These are phyloP conservation scores for Chrysopa pallens DNA, from an alignment of 1,140 invertebrate genomes.

Conservation along the genomic window DNA sequence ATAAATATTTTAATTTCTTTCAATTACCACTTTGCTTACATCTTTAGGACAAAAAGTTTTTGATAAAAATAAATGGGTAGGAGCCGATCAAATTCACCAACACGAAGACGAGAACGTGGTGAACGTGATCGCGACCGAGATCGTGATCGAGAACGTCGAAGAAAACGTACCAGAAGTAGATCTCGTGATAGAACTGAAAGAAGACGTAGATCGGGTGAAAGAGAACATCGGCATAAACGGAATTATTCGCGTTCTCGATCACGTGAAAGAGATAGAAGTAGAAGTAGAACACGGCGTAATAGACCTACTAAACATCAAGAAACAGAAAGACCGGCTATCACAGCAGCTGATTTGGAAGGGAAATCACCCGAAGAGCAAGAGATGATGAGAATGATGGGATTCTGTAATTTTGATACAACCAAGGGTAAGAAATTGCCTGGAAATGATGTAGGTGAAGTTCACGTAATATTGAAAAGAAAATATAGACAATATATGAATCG, in stretches of 20 bases:
- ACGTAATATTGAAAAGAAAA: constrained; percentile 89
- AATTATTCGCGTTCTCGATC: constrained; percentile 30
- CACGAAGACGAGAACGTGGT: constrained; percentile 17
- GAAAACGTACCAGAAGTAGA: constrained; percentile 31
- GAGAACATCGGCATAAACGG: constrained; percentile 25
- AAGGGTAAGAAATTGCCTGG: constrained; percentile 91
- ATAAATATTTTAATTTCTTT: too few species aligned
- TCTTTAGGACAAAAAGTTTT: too few species aligned
- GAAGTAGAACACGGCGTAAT: constrained; percentile 14
- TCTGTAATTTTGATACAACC: constrained; percentile 84
- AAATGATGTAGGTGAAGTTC: constrained; percentile 81
- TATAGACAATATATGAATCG: constrained; percentile 99
- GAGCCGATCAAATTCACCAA: constrained; percentile 20
- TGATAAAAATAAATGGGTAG: not conserved
- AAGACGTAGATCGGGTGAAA: constrained; percentile 20
- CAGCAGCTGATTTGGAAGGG: constrained; percentile 57
- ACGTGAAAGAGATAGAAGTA: constrained; percentile 24
- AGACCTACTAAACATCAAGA: constrained; percentile 12
- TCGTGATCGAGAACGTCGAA: constrained; percentile 27
- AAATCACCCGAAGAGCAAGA: constrained; percentile 83
- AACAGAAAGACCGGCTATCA: constrained; percentile 35
- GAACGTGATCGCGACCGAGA: constrained; percentile 30
- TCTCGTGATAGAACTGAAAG: constrained; percentile 26
- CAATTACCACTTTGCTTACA: too few species aligned
- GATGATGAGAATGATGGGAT: constrained; percentile 95